Evolutionary conservation across 2,888 invertebrate species (phyloP), one percentile per base, ranked within the genome.

Genomic region (Hydraecia micacea): DNA sequence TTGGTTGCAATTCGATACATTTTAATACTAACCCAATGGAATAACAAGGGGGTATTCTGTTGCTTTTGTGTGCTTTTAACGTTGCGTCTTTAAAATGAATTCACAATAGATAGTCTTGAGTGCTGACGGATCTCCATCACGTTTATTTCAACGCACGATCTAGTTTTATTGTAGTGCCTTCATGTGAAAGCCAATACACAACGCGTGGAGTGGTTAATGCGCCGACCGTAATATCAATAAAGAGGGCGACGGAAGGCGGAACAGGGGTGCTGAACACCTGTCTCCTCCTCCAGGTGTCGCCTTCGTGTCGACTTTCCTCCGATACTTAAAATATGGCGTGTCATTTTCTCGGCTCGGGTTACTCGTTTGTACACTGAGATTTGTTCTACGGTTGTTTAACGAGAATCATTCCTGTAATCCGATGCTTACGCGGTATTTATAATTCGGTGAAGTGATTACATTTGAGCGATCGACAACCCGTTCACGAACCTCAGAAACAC

Each of bases 251-350:
- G 88, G 89, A 88, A 90, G 89, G 90, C 80, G 87, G 89, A 88
- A 87, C 86, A 84, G 77, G 87, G 88, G 87, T 79, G 83, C 75
- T 81, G 84, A 84, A 81, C 92, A 91, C 91, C 92, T 92, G 91
- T 91, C 92, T 90, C 92, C 91, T 91, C 89, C 91, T 83, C 88
- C 85, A 87, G 92, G 93, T 94, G 93, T 94, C 93, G 88, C 90
- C 91, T 93, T 91, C 91, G 90, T 91, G 92, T 92, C 92, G 92
- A 93, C 92, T 95, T 94, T 92, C 92, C 92, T 92, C 88, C 92
- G 93, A 95, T 95, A 94, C 94, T 94, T 95, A 95, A 96, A 96
- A 96, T 96, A 96, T 96, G 92, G 93, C 94, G 93, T 93, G 93
- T 95, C 95, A 94, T 95, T 92, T 94, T 92, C 91, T 88, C 88